Conservation (phyloP, 2,888 invertebrate genomes). For the Pachymerium ferrugineum region DNA sequence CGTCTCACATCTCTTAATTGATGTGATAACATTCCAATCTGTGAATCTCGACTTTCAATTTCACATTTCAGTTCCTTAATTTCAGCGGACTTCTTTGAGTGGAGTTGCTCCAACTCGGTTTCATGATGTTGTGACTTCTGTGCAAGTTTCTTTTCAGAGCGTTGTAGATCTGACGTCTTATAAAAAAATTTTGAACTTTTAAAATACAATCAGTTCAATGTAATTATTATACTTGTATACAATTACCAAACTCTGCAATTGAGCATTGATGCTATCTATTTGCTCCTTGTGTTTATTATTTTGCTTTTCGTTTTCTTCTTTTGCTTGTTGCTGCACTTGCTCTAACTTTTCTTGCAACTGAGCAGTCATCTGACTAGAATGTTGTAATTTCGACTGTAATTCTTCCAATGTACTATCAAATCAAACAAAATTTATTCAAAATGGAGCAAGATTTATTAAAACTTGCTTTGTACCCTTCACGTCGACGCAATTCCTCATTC, state of each 20-base stretch:
- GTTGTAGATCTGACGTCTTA: not conserved
- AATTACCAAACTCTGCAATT: constrained; percentile 42
- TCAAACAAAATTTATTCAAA: not conserved
- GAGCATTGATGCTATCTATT: constrained; percentile 31
- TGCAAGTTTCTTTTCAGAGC: not conserved
- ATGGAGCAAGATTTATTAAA: not conserved
- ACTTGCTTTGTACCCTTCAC: constrained; percentile 25
- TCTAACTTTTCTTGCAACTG: constrained; percentile 31
- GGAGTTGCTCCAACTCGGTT: not conserved
- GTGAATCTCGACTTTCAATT: not conserved
- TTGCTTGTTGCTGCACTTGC: constrained; percentile 31
- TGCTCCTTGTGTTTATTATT: constrained; percentile 33
- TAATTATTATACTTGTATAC: too few relatives aligned
- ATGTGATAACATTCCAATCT: not conserved
- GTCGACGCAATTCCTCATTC: constrained; percentile 32
- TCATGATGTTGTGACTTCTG: constrained; percentile 9
- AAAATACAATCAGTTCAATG: too few relatives aligned
- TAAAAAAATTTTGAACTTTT: too few relatives aligned
- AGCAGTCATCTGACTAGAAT: constrained; percentile 19
- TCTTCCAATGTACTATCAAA: constrained; percentile 28
- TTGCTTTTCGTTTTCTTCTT: constrained; percentile 32
- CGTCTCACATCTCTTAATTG: not conserved
- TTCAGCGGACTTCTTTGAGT: not conserved
- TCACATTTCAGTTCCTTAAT: not conserved
- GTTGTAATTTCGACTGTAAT: constrained; percentile 31